These are phyloP conservation scores for Hanleya hanleyi DNA, from an alignment of 2,888 invertebrate species.

Conservation along the genomic window DNA sequence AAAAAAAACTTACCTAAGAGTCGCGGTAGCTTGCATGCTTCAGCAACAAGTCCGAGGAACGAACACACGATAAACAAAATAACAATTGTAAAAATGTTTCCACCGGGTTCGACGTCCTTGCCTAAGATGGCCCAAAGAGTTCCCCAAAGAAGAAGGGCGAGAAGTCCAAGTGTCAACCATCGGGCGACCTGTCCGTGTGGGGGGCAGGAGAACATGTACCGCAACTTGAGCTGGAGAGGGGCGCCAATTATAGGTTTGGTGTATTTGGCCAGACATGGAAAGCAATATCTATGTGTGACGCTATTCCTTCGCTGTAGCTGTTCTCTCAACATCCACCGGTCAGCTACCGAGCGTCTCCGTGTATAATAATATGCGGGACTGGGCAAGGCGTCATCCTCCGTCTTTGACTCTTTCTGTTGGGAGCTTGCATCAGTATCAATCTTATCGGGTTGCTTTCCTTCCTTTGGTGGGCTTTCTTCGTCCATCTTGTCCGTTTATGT, in stretches of 20 bases:
- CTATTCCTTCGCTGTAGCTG: background rate
- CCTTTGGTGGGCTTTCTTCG: too few relatives aligned
- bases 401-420: too few relatives aligned
- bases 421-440: too few relatives aligned
- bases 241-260: slow-evolving; percentile 31
- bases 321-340: background rate
- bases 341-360: background rate
- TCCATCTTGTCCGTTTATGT: too few relatives aligned
- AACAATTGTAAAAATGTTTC: slow-evolving; percentile 41
- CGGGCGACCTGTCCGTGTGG: slow-evolving; percentile 71
- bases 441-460: too few relatives aligned
- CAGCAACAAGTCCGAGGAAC: slow-evolving; percentile 32
- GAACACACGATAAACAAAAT: slow-evolving; percentile 30
- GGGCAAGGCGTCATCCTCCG: too few relatives aligned
- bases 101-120: slow-evolving; percentile 40
- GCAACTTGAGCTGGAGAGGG: slow-evolving; percentile 15
- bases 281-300: background rate
- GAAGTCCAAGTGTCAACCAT: slow-evolving; percentile 21
- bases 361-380: too few relatives aligned
- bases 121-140: slow-evolving; percentile 33
- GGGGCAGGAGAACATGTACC: slow-evolving; percentile 36
- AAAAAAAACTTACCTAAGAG: slow-evolving; percentile 39
- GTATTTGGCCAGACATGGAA: slow-evolving; percentile 25
- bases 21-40: slow-evolving; percentile 36
- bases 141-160: slow-evolving; percentile 26